Evolutionary conservation across 2,113 vertebrate species (phyloP), one percentile per base, ranked within the genome.

Genomic region (Esox niger): DNA sequence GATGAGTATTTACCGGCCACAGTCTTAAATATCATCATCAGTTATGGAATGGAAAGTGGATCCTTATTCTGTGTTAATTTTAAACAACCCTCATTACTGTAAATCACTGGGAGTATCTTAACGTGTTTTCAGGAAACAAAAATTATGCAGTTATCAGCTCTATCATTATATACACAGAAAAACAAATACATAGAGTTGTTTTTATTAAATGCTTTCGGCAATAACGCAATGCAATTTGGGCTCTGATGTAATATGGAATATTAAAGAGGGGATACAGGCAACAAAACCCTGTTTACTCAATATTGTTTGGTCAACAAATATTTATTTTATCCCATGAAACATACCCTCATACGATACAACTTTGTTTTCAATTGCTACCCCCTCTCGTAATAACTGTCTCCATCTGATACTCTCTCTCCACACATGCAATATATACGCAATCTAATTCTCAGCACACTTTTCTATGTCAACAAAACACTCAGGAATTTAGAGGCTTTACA

Each of bases 261-360:
- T 68, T 46, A 62, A 66, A 63, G 61, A 58, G 33, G 58, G 47
- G 11, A 73, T 68, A 60, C 59, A 65, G 65, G 20, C 55, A 69
- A 38, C 0, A 17, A 59, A 74, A 70, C 69, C 62, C 35, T 32
- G 30, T 7, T 63, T 54, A 76, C 32, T 63, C 80, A 78, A 66
- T 76, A 72, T 15, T 46, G 59, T 30, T 74, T 66, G 56, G 46
- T 25, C 55, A 80, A 82, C 65, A 80, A 81, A 78, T 81, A 88
- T 87, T 86, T 68, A 84, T 43, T 55, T 66, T n/a, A 64, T 77
- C 26, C 57, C 57, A 64, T 43, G 68, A 13, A 54, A 68, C 49
- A 70, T 74, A 76, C 63, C 61, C 57, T 63, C 21, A 60, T 26
- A 60, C 15, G 27, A 23, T 57, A 11, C 25, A 21, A 2, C 23